Evolutionary conservation across 1,140 invertebrate species (phyloP), one percentile per base, ranked within the genome.

Genomic region (Drosophila melanica): DNA sequence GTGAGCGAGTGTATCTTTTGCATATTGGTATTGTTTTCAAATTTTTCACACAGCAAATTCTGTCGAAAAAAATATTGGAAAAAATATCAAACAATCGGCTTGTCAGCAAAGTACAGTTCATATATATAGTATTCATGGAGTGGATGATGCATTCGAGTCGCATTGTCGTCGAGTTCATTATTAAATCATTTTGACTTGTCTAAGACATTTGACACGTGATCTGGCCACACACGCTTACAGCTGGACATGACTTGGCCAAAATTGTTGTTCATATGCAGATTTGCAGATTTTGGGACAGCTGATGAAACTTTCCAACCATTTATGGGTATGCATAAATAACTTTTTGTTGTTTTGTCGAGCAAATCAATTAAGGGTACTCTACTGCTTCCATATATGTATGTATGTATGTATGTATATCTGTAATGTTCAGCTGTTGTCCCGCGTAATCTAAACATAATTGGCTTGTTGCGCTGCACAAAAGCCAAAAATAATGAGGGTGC

Each of bases 401-500:
- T 4, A 3, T 6, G 5, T 27, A 5, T 27, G 5, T 27, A 27
- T 27, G 27, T 27, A 1, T 35, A 42, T 48, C 55, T n/a, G 30
- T 35, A 57, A 59, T 58, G 35, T 16, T 60, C 65, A 74, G 59
- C 60, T 74, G 75, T 44, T 68, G 59, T 35, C 59, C 72, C 55
- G 57, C 58, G 67, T 79, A 89, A 89, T 84, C 76, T 75, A 70
- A 79, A 71, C 79, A 84, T 87, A 89, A 87, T 87, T 87, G 82
- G 82, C 79, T 89, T 76, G 77, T 81, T 75, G 70, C 68, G 42
- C 68, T 64, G 65, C 67, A 79, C 70, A 79, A 89, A 81, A 82
- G 81, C 84, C 82, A 70, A 63, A 89, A 89, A 87, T 89, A 87
- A 87, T 89, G 82, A 87, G 82, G 84, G 76, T 79, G 79, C 54